Evolutionary conservation across 2,888 invertebrate genomes (phyloP).

Genomic region (Acrobasis consociella): DNA sequence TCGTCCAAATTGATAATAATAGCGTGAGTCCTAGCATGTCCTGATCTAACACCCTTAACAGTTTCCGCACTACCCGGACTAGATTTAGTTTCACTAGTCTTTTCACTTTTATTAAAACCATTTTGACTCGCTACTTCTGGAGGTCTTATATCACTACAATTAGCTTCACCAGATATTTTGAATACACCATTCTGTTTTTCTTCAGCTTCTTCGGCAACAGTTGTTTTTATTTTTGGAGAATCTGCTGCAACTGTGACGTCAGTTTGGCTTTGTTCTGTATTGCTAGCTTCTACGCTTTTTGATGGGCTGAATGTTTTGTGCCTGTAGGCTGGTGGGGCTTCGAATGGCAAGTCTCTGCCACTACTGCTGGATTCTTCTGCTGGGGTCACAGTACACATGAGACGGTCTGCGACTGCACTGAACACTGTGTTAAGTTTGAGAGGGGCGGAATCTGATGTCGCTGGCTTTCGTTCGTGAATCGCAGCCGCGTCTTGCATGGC

Average conservation of each 20-base stretch:
- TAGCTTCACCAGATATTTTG: constrained; percentile 74
- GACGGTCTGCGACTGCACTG: constrained; percentile 77
- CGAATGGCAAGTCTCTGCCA: constrained; percentile 72
- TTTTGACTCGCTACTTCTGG: constrained; percentile 66
- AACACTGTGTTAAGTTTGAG: constrained; percentile 79
- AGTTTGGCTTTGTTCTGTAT: constrained; percentile 69
- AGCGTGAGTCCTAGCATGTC: constrained; percentile 88
- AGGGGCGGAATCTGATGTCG: constrained; percentile 75
- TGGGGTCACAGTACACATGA: constrained; percentile 78
- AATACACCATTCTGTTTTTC: constrained; percentile 72
- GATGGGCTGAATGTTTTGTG: constrained; percentile 78
- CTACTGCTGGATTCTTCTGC: constrained; percentile 78
- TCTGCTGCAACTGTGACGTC: constrained; percentile 68
- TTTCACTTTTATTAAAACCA: constrained; percentile 65
- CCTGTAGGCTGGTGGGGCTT: constrained; percentile 71
- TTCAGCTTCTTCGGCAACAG: constrained; percentile 55
- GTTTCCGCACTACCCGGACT: constrained; percentile 68
- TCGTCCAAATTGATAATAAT: constrained; percentile 91
- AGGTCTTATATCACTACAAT: constrained; percentile 71
- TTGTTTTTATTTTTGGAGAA: constrained; percentile 63
- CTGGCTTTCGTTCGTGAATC: constrained; percentile 78
- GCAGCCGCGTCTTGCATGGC: constrained; percentile 92
- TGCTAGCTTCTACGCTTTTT: constrained; percentile 67
- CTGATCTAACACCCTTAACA: constrained; percentile 77
- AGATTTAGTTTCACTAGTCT: constrained; percentile 59